Evolutionary conservation across 2,113 vertebrate species (phyloP).

Genomic region (Balaenoptera acutorostrata): DNA sequence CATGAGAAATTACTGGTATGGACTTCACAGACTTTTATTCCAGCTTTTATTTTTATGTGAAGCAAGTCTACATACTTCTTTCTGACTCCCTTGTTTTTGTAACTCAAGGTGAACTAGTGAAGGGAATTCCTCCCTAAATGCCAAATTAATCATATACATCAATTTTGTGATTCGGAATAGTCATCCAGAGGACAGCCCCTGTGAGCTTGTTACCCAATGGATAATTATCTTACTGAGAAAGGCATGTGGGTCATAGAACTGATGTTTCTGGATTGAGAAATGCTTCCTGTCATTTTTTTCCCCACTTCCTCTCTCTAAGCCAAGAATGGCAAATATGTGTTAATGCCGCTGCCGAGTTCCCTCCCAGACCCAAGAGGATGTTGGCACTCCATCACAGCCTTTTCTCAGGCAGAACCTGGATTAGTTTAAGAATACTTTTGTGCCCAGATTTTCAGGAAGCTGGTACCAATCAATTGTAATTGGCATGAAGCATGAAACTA

Average conservation of each 20-base stretch:
- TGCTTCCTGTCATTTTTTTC: not conserved
- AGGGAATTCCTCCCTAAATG: not conserved
- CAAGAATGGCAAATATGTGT: slow-evolving; percentile 36
- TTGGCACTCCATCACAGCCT: not conserved
- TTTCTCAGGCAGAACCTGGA: not conserved
- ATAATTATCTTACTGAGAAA: not conserved
- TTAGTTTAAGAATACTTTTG: not conserved
- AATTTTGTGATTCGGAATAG: not conserved
- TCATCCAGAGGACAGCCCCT: not conserved
- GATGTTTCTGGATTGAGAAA: slow-evolving; percentile 2
- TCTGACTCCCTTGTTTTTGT: not conserved
- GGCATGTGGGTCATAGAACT: not conserved
- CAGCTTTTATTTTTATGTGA: not conserved
- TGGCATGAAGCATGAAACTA: not conserved
- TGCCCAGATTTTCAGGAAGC: slow-evolving; percentile 3
- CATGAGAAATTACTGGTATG: not conserved
- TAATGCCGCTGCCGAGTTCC: not conserved
- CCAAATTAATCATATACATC: not conserved
- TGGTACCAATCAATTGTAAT: not conserved
- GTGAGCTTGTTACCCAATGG: not conserved
- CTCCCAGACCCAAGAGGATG: not conserved
- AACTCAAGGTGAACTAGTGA: not conserved
- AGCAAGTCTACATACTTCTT: not conserved
- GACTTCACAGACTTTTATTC: not conserved
- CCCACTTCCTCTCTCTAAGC: not conserved